Base-by-base conservation (phyloP, 2,113 vertebrate species). In the Pyrgilauda ruficollis region DNA sequence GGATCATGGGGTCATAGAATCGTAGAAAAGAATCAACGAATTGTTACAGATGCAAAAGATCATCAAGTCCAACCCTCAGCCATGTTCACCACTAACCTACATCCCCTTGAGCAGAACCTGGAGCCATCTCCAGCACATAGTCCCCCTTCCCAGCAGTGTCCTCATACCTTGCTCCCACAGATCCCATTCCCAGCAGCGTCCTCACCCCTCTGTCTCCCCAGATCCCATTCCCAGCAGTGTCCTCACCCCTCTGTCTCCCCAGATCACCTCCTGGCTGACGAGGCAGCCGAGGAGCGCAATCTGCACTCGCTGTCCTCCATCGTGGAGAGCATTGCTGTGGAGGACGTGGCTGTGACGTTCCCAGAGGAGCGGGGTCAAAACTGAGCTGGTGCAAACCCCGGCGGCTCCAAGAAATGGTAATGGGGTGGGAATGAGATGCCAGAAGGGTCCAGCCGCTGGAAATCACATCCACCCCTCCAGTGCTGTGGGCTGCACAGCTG, bases 261-360 rank as follows among this genome's bases (percentile, higher is more conserved):
- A 99, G 99, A 99, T 96, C 98, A 99, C n/a, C 93, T 98, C 83
- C 98, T 99, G 92, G 97, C 98, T 0, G 97, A 98, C 0, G 98
- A 99, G 21, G 97, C 98, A 9, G 96, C 98, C 0, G 98, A 99
- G 44, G 98, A 99, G 52, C 97, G 97, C 88, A 99, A 98, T 96
- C 98, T 99, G 94, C 98, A 98, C 70, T 99, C 99, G 2, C 98
- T 99, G 95, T 98, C 98, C 49, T 99, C 99, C 86, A 99, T 99
- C 16, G 99, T 99, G 93, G 98, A 99, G 63, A 98, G 99, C 98
- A 99, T 99, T 69, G 95, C 98, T 0, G 98, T 98, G 88, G 98
- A 99, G 19, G 98, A 98, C 2, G 96, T 98, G 70, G 95, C 98
- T 0, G 98, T 97, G 90, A 97, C 98, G 49, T 99, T 99, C 90